A percentile compares a stretch with the other conserved stretches of the same genome.
These are phyloP conservation scores for Lysiphlebus fabarum DNA, from an alignment of 1,140 invertebrate species.

Conservation along the genomic window DNA sequence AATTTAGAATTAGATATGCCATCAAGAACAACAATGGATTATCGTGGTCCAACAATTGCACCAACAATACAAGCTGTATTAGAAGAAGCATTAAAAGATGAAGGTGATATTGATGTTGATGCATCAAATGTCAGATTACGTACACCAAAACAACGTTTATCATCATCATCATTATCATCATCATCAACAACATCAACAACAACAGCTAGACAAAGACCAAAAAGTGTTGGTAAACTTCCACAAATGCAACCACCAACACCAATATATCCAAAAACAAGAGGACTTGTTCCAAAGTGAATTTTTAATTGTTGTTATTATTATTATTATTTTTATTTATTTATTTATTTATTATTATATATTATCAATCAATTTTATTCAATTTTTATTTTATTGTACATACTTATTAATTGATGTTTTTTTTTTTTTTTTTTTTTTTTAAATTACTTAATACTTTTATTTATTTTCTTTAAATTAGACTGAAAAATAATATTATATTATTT, in stretches of 20 bases:
- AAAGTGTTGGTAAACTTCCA: conserved; percentile 44
- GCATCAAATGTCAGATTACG: conserved; percentile 51
- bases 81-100: conserved; percentile 68
- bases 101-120: conserved; percentile 72
- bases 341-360: too few species aligned
- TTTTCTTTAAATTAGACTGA: too few species aligned
- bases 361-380: too few species aligned
- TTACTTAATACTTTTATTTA: too few species aligned
- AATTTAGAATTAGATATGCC: conserved; percentile 79
- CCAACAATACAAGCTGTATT: conserved; percentile 71
- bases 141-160: conserved; percentile 38
- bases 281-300: conserved; percentile 59
- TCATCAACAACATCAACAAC: too few species aligned
- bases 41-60: conserved; percentile 68
- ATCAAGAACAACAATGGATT: conserved; percentile 74
- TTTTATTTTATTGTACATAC: too few species aligned
- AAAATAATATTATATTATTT: too few species aligned
- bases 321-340: too few species aligned
- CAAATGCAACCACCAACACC: conserved; percentile 48
- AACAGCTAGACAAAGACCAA: conserved; percentile 39
- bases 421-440: too few species aligned
- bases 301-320: neutral
- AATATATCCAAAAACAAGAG: conserved; percentile 60
- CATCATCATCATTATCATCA: conserved; percentile 32
- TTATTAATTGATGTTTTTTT: too few species aligned